A percentile compares a stretch with the other conserved stretches of the same genome.
phyloP scores from a whole-genome alignment of 2,797 vertebrate genomes.

The Zenarchopterus dispar region DNA sequence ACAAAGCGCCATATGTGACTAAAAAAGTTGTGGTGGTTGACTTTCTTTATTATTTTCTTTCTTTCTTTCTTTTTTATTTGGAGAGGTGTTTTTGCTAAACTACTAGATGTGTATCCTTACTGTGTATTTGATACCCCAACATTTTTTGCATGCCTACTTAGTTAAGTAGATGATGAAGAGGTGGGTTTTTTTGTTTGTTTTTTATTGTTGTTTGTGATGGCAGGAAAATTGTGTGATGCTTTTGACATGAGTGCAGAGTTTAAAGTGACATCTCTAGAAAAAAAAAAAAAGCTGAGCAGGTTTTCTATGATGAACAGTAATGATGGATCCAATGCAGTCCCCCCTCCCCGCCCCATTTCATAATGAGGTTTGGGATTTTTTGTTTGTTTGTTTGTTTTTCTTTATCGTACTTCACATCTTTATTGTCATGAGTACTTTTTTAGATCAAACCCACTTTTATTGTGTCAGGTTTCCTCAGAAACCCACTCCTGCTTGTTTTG shows the following conservation, averaged over 20 bases:
- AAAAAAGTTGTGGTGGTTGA: slow-evolving; percentile 67
- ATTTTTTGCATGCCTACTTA: slow-evolving; percentile 82
- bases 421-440: slow-evolving; percentile 34
- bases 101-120: slow-evolving; percentile 80
- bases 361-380: slow-evolving; percentile 42
- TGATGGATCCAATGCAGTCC: slow-evolving; percentile 51
- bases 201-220: slow-evolving; percentile 56
- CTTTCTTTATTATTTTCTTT: slow-evolving; percentile 29
- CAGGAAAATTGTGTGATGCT: slow-evolving; percentile 56
- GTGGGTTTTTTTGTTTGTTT: slow-evolving; percentile 48
- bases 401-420: slow-evolving; percentile 50
- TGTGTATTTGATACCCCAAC: slow-evolving; percentile 80
- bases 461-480: slow-evolving; percentile 50
- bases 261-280: slow-evolving; percentile 40
- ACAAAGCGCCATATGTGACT: slow-evolving; percentile 72
- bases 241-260: slow-evolving; percentile 46
- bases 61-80: slow-evolving; percentile 48
- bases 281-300: slow-evolving; percentile 11
- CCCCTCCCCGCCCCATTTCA: slow-evolving; percentile 36
- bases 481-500: slow-evolving; percentile 71
- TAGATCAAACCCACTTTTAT: slow-evolving; percentile 47
- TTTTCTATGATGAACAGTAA: slow-evolving; percentile 43
- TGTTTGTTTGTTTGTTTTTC: slow-evolving; percentile 28
- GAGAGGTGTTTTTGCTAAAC: slow-evolving; percentile 72
- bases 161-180: slow-evolving; percentile 63